Conservation (phyloP, 2,888 invertebrate genomes). For the Himalopsyche anomala region DNA sequence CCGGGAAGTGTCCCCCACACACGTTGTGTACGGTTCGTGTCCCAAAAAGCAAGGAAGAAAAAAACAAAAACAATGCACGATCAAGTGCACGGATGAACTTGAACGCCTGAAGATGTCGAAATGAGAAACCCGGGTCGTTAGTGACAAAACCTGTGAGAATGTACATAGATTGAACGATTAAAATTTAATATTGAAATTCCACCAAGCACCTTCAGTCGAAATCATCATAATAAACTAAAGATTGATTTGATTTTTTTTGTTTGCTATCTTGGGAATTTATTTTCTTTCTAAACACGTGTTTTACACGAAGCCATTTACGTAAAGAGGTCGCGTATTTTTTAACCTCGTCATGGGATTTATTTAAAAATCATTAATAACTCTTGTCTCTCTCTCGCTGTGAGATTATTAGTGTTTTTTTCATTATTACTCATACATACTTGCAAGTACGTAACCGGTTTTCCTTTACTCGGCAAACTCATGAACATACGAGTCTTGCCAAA, state of each 20-base stretch:
- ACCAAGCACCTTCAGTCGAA: too few relatives aligned
- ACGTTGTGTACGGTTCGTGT: too few relatives aligned
- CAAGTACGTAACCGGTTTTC: not conserved
- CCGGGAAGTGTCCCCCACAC: too few relatives aligned
- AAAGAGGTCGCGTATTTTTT: not conserved
- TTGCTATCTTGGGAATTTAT: not conserved
- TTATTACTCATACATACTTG: not conserved
- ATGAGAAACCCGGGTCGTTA: too few relatives aligned
- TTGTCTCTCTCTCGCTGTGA: not conserved
- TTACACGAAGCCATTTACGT: not conserved
- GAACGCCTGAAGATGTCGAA: too few relatives aligned
- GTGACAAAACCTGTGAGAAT: too few relatives aligned
- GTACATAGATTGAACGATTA: too few relatives aligned
- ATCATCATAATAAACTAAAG: too few relatives aligned
- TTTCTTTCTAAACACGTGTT: conserved; percentile 11
- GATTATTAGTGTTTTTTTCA: not conserved
- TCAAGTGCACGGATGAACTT: too few relatives aligned
- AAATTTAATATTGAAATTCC: too few relatives aligned
- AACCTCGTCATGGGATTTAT: conserved; percentile 10
- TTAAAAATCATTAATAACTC: not conserved
- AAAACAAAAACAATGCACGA: too few relatives aligned
- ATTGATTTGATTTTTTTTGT: not conserved
- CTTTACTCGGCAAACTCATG: not conserved
- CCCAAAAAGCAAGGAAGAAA: too few relatives aligned
- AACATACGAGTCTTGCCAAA: conserved; percentile 7